A percentile compares a stretch with the other conserved stretches of the same genome.
These are phyloP conservation scores for Rhadina sibilatrix DNA, from an alignment of 2,113 vertebrate species.

Conservation along the genomic window DNA sequence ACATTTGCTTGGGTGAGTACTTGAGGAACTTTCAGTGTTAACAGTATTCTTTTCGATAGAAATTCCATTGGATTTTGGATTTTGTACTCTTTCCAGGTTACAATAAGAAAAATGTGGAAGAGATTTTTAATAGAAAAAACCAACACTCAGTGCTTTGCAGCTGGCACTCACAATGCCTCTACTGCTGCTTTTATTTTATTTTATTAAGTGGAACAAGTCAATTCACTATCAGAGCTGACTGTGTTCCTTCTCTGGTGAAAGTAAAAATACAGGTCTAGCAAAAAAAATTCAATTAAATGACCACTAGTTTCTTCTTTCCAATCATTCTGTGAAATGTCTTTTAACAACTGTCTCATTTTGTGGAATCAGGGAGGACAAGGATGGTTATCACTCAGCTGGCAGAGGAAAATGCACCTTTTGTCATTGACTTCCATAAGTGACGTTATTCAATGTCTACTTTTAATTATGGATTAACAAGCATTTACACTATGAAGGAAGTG, in stretches of 20 bases:
- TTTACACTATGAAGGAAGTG: neutral
- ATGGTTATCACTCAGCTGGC: neutral
- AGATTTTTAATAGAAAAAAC: constrained; percentile 63
- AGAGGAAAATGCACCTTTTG: neutral
- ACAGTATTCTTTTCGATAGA: constrained; percentile 54
- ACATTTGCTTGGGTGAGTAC: constrained; percentile 32
- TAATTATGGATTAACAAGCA: neutral
- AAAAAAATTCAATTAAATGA: neutral
- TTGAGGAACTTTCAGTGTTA: constrained; percentile 57
- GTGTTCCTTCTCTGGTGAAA: neutral
- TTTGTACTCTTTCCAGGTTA: constrained; percentile 67
- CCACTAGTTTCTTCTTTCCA: neutral
- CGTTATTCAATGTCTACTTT: neutral
- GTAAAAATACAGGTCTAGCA: neutral
- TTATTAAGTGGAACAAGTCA: constrained; percentile 21
- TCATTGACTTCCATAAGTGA: neutral
- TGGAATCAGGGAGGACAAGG: neutral
- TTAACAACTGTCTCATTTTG: neutral
- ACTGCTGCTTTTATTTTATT: constrained; percentile 30
- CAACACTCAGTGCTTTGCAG: constrained; percentile 49
- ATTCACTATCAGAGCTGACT: neutral
- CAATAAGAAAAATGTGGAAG: constrained; percentile 64
- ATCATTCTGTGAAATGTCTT: neutral
- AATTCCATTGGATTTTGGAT: constrained; percentile 59
- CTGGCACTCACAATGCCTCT: constrained; percentile 31